phyloP scores from a whole-genome alignment of 1,140 invertebrate species.

The Heterodera schachtii region DNA sequence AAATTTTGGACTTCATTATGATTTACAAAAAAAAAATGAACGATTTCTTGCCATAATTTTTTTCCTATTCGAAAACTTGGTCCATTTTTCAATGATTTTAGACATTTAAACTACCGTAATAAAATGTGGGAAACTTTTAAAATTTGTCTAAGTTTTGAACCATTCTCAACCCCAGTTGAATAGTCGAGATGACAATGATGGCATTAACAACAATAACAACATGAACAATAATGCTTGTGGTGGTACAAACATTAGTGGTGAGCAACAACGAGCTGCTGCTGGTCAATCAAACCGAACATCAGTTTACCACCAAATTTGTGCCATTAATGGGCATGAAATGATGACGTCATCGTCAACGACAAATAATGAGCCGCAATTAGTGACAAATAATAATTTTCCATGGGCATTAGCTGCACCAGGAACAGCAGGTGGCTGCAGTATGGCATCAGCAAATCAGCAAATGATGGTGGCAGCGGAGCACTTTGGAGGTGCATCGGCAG shows the following conservation, averaged over 20 bases:
- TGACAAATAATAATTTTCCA: neutral
- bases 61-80: neutral
- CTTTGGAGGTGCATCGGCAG: neutral
- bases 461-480: too few species aligned
- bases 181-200: neutral
- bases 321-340: neutral
- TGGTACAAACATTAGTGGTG: too few species aligned
- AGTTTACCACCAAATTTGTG: slow-evolving; percentile 11
- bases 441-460: too few species aligned
- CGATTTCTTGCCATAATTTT: neutral
- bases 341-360: neutral
- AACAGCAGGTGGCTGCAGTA: too few species aligned
- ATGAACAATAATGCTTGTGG: neutral
- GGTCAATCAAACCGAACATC: neutral
- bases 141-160: neutral
- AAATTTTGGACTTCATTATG: neutral
- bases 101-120: too few species aligned
- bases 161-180: neutral
- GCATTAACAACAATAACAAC: neutral
- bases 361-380: neutral
- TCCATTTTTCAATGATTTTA: too few species aligned
- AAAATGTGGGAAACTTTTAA: neutral
- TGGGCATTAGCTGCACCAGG: too few species aligned
- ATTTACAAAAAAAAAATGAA: neutral
- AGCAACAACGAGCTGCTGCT: too few species aligned